Conservation (phyloP, 2,888 invertebrate genomes). For the Cerastoderma edule region DNA sequence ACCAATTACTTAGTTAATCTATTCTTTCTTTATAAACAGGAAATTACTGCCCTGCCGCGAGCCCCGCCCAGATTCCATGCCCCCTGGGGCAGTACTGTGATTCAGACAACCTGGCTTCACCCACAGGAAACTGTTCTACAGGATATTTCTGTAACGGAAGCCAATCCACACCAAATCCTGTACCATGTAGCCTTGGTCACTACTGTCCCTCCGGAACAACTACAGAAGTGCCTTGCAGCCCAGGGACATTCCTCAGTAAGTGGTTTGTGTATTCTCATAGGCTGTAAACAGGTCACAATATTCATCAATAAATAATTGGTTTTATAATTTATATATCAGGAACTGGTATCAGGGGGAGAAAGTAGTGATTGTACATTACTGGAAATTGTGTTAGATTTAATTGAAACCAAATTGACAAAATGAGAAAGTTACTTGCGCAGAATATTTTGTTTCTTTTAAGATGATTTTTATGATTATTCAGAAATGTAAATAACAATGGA, state of each 20-base stretch:
- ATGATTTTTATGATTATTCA: no score
- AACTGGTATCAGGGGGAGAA: no score
- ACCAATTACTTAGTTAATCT: no score
- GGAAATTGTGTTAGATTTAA: no score
- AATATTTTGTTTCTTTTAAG: no score
- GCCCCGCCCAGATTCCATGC: conserved; percentile 69
- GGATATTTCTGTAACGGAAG: conserved; percentile 78
- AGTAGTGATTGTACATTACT: no score
- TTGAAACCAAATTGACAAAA: no score
- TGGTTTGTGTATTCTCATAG: conserved; percentile 34
- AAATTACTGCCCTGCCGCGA: conserved; percentile 79
- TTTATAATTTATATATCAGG: no score
- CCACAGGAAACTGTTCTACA: conserved; percentile 74
- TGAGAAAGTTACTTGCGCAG: no score
- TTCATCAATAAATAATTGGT: no score
- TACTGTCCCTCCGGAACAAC: conserved; percentile 79
- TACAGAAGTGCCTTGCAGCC: conserved; percentile 70
- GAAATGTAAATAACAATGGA: no score
- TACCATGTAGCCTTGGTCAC: conserved; percentile 73
- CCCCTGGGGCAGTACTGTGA: conserved; percentile 76
- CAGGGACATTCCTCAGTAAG: conserved; percentile 79
- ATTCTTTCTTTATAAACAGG: conserved; percentile 64
- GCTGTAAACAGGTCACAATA: conserved; percentile 78
- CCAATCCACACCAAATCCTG: conserved; percentile 67
- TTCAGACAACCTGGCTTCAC: conserved; percentile 60